phyloP scores from a whole-genome alignment of 2,797 vertebrate genomes.

The Enteromius unitaeniatus region DNA sequence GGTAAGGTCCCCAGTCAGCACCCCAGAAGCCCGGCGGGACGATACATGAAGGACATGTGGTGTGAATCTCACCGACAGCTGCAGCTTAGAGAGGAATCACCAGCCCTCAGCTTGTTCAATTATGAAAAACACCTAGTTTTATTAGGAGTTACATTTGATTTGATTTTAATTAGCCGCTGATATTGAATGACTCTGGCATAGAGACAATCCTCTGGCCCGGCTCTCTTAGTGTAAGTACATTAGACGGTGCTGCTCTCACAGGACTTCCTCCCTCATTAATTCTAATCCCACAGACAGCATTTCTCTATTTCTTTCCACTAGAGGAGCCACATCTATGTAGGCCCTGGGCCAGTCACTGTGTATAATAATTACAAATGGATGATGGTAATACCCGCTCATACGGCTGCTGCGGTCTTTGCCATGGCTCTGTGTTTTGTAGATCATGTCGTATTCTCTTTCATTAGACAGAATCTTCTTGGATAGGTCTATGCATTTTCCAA shows the following conservation, averaged over 20 bases:
- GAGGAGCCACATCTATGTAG: constrained; percentile 24
- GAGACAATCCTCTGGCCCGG: constrained; percentile 44
- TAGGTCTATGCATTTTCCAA: not conserved
- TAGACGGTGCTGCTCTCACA: constrained; percentile 42
- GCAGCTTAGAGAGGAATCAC: constrained; percentile 22
- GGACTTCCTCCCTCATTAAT: constrained; percentile 51
- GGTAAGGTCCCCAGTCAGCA: not conserved
- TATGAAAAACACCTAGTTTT: constrained; percentile 42
- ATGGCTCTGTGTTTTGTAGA: constrained; percentile 15
- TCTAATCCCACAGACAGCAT: constrained; percentile 43
- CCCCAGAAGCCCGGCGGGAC: not conserved
- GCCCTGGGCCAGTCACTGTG: constrained; percentile 12
- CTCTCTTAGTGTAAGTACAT: constrained; percentile 45
- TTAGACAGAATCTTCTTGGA: not conserved
- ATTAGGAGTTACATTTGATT: constrained; percentile 46
- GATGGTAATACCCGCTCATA: constrained; percentile 9
- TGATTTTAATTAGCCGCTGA: constrained; percentile 50
- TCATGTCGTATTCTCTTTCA: not conserved
- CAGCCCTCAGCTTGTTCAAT: constrained; percentile 3
- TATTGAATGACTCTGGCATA: constrained; percentile 48
- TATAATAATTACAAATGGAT: constrained; percentile 50
- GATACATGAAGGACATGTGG: constrained; percentile 2
- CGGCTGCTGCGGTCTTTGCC: not conserved
- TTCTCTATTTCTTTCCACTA: constrained; percentile 31
- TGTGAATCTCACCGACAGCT: constrained; percentile 12